Percentiles rank a stretch among this genome's conserved stretches.
Conservation (phyloP, 1,140 invertebrate species). For the Ruditapes philippinarum region DNA sequence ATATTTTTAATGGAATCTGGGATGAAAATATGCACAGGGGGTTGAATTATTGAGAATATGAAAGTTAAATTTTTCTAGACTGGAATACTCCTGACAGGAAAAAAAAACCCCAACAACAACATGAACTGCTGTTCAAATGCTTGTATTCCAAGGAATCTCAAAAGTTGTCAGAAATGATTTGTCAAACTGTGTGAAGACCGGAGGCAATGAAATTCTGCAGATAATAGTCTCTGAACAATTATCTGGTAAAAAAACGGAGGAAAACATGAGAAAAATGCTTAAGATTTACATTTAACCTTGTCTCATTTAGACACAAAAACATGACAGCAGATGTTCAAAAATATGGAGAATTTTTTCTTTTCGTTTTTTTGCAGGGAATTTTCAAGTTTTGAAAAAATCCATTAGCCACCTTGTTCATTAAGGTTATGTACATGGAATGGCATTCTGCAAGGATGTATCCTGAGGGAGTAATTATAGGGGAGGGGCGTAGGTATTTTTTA, state of each 20-base stretch:
- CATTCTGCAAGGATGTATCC: not conserved
- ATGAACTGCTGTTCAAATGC: not conserved
- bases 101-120: too few relatives aligned
- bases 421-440: not conserved
- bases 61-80: not conserved
- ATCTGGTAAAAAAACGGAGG: too few relatives aligned
- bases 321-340: not conserved
- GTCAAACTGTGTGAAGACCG: too few relatives aligned
- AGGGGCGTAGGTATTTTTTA: too few relatives aligned
- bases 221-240: too few relatives aligned
- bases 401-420: not conserved
- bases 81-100: too few relatives aligned
- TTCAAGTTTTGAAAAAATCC: not conserved
- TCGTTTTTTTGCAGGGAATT: not conserved
- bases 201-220: too few relatives aligned
- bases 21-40: slow-evolving; percentile 4
- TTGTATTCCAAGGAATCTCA: too few relatives aligned
- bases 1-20: not conserved
- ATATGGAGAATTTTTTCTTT: not conserved
- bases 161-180: not conserved
- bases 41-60: not conserved
- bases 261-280: not conserved
- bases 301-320: not conserved
- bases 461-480: too few relatives aligned
- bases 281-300: not conserved